Evolutionary conservation across 2,888 invertebrate species (phyloP).

Genomic region (Hermaeophaga mercurialis): DNA sequence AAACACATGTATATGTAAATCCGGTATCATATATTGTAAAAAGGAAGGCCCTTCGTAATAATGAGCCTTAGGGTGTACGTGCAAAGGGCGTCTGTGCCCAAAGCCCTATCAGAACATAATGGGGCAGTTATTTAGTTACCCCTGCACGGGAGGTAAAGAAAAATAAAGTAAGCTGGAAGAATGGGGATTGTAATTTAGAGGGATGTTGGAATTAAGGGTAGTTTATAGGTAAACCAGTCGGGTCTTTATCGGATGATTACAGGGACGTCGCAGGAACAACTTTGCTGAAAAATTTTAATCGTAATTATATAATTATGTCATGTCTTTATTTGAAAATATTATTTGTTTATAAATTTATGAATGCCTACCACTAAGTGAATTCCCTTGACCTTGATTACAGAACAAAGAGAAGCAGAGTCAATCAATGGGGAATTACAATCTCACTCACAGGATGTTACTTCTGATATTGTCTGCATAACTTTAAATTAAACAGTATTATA

Average conservation of each 20-base stretch:
- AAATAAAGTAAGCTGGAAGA: conserved; percentile 60
- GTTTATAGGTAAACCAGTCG: conserved; percentile 60
- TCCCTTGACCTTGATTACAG: no score
- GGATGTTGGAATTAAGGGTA: conserved; percentile 61
- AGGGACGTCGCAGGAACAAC: conserved; percentile 37
- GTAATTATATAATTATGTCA: no score
- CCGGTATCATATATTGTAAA: conserved; percentile 55
- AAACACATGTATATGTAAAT: conserved; percentile 58
- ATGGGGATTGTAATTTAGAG: conserved; percentile 61
- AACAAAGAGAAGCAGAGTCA: no score
- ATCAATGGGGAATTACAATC: no score
- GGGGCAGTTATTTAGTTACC: conserved; percentile 60
- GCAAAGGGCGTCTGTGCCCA: conserved; percentile 41
- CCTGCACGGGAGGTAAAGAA: conserved; percentile 51
- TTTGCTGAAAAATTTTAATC: no score
- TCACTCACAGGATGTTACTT: no score
- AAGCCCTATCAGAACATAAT: conserved; percentile 54
- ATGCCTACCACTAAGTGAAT: no score
- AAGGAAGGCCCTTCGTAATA: conserved; percentile 46
- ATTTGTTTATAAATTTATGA: no score
- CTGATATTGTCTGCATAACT: no score
- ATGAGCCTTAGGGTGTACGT: conserved; percentile 34
- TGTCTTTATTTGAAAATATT: no score
- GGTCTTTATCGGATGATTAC: conserved; percentile 54
- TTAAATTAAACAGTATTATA: no score